Conservation (phyloP, 2,113 vertebrate genomes). For the Panurus biarmicus region DNA sequence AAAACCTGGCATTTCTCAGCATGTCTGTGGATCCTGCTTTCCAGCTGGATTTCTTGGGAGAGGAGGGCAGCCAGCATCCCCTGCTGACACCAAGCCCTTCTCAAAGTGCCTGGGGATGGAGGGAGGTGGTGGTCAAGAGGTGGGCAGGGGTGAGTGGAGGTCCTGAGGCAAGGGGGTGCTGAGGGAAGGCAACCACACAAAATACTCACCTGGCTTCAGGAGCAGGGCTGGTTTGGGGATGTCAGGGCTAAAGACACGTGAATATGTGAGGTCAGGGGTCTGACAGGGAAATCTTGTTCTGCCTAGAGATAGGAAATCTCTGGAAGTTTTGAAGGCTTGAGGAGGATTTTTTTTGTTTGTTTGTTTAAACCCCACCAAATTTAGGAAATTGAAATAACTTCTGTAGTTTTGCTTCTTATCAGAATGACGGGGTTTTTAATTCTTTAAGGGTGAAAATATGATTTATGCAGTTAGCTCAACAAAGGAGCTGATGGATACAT, state of each 20-base stretch:
- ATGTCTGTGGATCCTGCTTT: not conserved
- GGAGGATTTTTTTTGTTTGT: too few species aligned
- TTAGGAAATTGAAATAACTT: not conserved
- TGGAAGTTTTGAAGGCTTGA: not conserved
- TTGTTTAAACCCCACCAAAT: too few species aligned
- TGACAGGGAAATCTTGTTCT: not conserved
- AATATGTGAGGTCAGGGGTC: fast-evolving
- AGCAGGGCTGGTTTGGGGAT: not conserved
- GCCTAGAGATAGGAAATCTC: not conserved
- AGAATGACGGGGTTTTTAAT: not conserved
- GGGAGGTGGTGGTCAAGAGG: not conserved
- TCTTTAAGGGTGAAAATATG: not conserved
- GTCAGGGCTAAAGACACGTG: not conserved
- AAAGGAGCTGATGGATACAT: not conserved
- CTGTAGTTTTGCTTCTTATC: not conserved
- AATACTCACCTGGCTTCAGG: not conserved
- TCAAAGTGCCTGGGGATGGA: not conserved
- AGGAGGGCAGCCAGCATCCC: not conserved
- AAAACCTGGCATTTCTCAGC: not conserved
- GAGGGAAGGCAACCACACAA: not conserved
- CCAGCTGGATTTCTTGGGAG: not conserved
- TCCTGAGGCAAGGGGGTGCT: not conserved
- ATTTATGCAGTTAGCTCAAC: not conserved
- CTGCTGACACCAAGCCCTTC: not conserved
- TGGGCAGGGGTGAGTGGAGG: not conserved